Conservation (phyloP, 2,113 vertebrate species). For the Atlantisia rogersi region DNA sequence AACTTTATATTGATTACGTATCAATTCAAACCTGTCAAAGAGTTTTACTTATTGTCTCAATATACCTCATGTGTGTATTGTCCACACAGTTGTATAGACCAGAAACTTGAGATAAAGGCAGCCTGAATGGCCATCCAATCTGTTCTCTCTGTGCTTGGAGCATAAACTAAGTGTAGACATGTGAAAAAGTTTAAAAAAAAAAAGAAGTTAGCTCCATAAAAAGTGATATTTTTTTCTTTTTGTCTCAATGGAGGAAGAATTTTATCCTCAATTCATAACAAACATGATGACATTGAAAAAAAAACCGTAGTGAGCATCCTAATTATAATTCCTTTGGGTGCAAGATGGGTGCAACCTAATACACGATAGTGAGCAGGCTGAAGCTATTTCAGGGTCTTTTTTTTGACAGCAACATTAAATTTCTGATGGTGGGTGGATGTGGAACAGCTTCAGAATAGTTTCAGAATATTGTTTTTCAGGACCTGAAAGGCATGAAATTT, state of each 20-base stretch:
- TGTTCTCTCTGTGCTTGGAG: neutral
- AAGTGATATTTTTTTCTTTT: neutral
- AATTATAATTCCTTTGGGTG: neutral
- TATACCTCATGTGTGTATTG: neutral
- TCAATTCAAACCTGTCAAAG: neutral
- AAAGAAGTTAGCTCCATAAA: neutral
- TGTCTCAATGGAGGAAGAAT: neutral
- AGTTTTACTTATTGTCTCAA: neutral
- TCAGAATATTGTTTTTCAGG: neutral
- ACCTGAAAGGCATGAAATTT: neutral
- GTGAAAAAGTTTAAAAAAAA: neutral
- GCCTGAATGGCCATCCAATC: constrained; percentile 19
- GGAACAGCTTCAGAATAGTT: neutral
- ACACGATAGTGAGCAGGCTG: neutral
- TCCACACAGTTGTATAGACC: neutral
- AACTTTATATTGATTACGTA: neutral
- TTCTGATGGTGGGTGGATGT: neutral
- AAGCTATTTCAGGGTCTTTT: neutral
- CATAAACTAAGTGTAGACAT: neutral
- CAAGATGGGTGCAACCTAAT: neutral
- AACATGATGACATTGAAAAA: neutral
- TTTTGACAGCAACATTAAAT: neutral
- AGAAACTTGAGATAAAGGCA: neutral
- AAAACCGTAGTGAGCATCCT: neutral
- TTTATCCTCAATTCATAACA: neutral